These are phyloP conservation scores for Lithophane socia DNA, from an alignment of 2,888 invertebrate species.

Conservation along the genomic window DNA sequence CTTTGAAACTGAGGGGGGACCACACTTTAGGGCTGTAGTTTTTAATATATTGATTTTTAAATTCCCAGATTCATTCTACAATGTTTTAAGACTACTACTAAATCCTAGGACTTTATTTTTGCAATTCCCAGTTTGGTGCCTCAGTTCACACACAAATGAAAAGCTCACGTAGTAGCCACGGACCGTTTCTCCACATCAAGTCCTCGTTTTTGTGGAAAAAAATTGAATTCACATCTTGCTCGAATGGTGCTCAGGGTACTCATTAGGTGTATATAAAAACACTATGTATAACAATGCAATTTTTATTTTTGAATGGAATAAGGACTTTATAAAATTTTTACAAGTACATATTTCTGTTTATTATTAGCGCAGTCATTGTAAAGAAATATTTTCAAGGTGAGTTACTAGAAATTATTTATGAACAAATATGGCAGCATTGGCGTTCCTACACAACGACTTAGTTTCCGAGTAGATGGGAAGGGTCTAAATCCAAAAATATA, in stretches of 20 bases:
- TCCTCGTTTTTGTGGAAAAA: background rate
- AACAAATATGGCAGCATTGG: background rate
- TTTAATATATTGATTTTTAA: no score
- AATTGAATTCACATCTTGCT: no score
- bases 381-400: background rate
- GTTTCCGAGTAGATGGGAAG: background rate
- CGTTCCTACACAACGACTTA: background rate
- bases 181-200: no score
- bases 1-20: no score
- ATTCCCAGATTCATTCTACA: no score
- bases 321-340: background rate
- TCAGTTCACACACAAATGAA: no score
- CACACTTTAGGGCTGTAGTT: no score
- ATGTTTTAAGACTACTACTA: no score
- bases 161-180: no score
- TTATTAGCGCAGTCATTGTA: background rate
- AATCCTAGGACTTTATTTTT: no score
- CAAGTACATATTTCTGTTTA: conserved; percentile 7
- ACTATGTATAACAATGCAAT: background rate
- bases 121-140: no score
- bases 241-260: background rate
- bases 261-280: background rate
- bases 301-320: background rate
- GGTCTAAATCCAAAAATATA: background rate
- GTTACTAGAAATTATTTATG: background rate